Evolutionary conservation across 2,113 vertebrate species (phyloP).

Genomic region (Sialia sialis): DNA sequence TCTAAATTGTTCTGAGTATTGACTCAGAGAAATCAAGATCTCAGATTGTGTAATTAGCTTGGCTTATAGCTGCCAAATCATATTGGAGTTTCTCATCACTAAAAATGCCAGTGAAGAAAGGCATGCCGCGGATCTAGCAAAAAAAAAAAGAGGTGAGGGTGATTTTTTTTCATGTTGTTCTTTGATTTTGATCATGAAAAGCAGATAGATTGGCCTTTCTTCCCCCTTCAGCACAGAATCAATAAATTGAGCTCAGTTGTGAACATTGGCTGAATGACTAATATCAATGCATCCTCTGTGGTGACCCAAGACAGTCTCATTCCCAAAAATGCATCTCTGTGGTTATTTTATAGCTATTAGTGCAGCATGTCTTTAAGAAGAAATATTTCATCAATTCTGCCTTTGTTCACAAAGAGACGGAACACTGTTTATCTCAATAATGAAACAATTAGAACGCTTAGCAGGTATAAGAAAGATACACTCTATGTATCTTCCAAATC

Average conservation of each 20-base stretch:
- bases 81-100: not conserved
- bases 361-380: not conserved
- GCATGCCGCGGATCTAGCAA: not conserved
- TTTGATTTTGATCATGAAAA: constrained; percentile 57
- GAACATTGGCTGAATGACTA: constrained; percentile 25
- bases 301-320: not conserved
- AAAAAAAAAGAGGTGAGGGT: not conserved
- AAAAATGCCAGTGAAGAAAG: constrained; percentile 35
- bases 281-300: not conserved
- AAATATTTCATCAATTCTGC: not conserved
- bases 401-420: not conserved
- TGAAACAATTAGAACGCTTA: not conserved
- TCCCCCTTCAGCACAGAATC: constrained; percentile 10
- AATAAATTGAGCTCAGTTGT: constrained; percentile 53
- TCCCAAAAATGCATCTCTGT: not conserved
- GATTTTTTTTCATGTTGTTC: not conserved
- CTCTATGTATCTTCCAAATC: not conserved
- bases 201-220: constrained; percentile 12
- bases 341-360: not conserved
- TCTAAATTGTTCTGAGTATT: constrained; percentile 50
- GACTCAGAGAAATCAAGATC: constrained; percentile 30
- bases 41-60: constrained; percentile 51
- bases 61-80: constrained; percentile 3
- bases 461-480: not conserved
- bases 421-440: not conserved